Conservation (phyloP, 2,113 vertebrate genomes). For the Podarcis muralis region DNA sequence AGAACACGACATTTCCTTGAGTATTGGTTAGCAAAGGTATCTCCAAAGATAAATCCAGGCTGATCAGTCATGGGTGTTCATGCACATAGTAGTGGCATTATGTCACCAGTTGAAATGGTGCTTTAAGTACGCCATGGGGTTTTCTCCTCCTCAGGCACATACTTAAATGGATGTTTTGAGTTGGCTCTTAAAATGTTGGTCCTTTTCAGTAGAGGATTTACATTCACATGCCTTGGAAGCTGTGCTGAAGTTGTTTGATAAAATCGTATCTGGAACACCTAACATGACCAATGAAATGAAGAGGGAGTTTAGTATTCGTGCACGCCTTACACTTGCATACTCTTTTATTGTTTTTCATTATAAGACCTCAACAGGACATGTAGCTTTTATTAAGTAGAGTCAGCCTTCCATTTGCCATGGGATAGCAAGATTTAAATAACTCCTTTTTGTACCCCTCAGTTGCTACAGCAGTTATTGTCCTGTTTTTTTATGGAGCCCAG, state of each 20-base stretch:
- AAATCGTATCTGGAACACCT: background rate
- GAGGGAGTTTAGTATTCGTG: background rate
- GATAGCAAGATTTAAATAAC: background rate
- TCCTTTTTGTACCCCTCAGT: background rate
- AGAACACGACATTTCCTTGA: background rate
- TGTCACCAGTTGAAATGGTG: background rate
- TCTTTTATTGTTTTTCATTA: background rate
- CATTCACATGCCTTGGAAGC: too few relatives aligned
- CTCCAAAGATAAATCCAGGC: background rate
- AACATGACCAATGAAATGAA: too few relatives aligned
- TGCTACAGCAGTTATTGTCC: background rate
- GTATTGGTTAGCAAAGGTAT: background rate
- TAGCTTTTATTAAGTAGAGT: background rate
- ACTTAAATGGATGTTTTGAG: background rate
- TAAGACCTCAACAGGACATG: background rate
- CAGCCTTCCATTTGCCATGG: background rate
- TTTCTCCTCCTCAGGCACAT: background rate
- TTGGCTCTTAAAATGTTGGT: background rate
- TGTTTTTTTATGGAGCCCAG: background rate
- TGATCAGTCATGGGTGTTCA: background rate
- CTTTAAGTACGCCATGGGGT: background rate
- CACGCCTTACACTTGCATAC: background rate
- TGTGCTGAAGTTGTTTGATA: background rate
- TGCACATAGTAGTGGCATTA: background rate
- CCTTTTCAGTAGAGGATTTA: background rate